phyloP scores from a whole-genome alignment of 1,140 invertebrate genomes.

The Drosophila prosaltans region DNA sequence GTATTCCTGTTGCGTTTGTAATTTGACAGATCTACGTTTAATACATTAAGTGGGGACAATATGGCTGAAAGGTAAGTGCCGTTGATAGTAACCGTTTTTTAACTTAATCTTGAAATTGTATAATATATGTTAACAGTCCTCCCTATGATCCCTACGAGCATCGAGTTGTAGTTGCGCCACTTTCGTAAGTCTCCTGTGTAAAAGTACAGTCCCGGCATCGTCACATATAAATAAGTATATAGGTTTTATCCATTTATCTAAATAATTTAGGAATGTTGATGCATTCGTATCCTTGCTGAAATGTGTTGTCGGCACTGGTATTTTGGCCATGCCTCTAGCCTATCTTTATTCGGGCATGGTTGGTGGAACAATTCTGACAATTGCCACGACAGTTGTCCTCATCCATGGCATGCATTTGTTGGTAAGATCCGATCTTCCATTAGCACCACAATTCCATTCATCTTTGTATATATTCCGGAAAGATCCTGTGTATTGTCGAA shows the following conservation, averaged over 20 bases:
- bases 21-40: no score
- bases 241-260: background rate
- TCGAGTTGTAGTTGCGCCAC: slow-evolving; percentile 21
- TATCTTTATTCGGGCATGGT: slow-evolving; percentile 31
- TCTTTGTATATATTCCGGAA: no score
- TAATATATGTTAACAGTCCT: background rate
- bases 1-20: no score
- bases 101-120: background rate
- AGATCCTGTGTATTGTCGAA: slow-evolving; percentile 55
- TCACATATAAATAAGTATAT: background rate
- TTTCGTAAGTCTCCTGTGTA: slow-evolving; percentile 38
- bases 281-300: slow-evolving; percentile 37
- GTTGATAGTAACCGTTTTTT: background rate
- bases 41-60: no score
- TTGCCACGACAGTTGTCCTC: background rate
- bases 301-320: slow-evolving; percentile 44
- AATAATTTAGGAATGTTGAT: slow-evolving; percentile 23
- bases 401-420: slow-evolving; percentile 53
- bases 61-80: background rate
- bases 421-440: slow-evolving; percentile 13
- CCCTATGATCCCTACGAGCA: slow-evolving; percentile 45
- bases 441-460: slow-evolving; percentile 9
- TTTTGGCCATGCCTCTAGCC: slow-evolving; percentile 47
- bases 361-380: slow-evolving; percentile 22
- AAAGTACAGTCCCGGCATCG: background rate